Evolutionary conservation across 2,888 invertebrate genomes (phyloP).

Genomic region (Horisme vitalbata): DNA sequence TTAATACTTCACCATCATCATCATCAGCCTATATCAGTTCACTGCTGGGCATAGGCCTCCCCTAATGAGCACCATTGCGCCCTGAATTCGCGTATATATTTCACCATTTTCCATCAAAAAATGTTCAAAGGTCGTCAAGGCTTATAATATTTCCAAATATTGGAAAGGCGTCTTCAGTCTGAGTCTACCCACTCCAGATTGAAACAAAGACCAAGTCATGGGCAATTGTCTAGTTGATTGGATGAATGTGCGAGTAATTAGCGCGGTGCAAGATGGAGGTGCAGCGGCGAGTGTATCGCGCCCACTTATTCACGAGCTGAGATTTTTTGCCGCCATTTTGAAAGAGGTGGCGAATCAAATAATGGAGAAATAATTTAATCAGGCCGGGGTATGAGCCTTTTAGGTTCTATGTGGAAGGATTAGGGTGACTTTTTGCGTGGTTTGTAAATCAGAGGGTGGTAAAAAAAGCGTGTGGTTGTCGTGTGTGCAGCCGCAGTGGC

Average conservation of each 20-base stretch:
- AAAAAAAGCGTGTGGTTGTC: slow-evolving; percentile 63
- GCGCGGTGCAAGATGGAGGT: slow-evolving; percentile 19
- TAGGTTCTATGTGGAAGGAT: slow-evolving; percentile 48
- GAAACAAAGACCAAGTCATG: too few species aligned
- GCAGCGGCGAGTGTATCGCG: slow-evolving; percentile 30
- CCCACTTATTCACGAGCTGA: slow-evolving; percentile 36
- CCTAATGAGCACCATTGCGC: too few species aligned
- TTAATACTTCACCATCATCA: too few species aligned
- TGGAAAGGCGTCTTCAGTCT: too few species aligned
- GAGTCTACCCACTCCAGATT: too few species aligned
- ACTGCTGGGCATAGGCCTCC: too few species aligned
- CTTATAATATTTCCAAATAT: too few species aligned
- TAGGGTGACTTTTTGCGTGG: slow-evolving; percentile 58
- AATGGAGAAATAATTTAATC: slow-evolving; percentile 80
- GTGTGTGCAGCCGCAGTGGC: slow-evolving; percentile 58
- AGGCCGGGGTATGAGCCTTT: slow-evolving; percentile 41
- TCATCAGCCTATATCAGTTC: too few species aligned
- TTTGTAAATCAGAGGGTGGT: slow-evolving; percentile 49
- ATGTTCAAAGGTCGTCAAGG: too few species aligned
- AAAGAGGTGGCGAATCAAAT: slow-evolving; percentile 80
- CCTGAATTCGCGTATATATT: too few species aligned
- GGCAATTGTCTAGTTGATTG: too few species aligned
- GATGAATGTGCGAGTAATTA: slow-evolving; percentile 11
- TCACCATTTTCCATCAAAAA: too few species aligned
- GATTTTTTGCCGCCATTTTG: slow-evolving; percentile 75